Conservation (phyloP, 2,888 invertebrate genomes). For the Dendrolimus pini region DNA sequence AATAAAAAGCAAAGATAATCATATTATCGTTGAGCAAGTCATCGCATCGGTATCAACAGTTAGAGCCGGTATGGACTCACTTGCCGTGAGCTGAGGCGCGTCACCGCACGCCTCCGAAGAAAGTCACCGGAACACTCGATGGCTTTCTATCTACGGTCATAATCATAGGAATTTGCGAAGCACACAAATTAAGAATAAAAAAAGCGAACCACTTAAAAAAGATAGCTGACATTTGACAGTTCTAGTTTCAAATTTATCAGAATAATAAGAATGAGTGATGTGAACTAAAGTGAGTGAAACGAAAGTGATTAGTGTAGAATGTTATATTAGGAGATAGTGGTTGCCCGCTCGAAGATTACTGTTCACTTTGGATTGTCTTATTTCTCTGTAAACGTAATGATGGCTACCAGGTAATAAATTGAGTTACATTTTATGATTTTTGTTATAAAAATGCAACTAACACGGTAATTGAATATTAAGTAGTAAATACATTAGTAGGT, state of each 20-base stretch:
- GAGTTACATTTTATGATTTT: neutral
- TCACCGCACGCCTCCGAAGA: constrained; percentile 57
- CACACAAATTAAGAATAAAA: constrained; percentile 3
- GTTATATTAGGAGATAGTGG: neutral
- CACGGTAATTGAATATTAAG: too few species aligned
- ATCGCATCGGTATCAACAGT: constrained; percentile 24
- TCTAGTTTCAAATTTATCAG: constrained; percentile 5
- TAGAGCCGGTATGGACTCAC: constrained; percentile 40
- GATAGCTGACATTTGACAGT: constrained; percentile 6
- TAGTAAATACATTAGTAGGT: too few species aligned
- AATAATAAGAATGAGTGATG: neutral
- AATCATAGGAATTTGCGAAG: constrained; percentile 7
- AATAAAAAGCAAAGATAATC: neutral
- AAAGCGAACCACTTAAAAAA: constrained; percentile 2
- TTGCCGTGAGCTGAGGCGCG: constrained; percentile 48
- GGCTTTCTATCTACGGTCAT: constrained; percentile 50
- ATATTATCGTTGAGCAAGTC: constrained; percentile 24
- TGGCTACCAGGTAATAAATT: neutral
- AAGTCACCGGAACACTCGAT: constrained; percentile 47
- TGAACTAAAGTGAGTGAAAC: constrained; percentile 4
- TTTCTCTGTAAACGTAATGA: neutral
- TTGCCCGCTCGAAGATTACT: neutral
- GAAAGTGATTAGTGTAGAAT: constrained; percentile 1
- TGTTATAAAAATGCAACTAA: too few species aligned
- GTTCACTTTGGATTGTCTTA: neutral